phyloP scores from a whole-genome alignment of 2,888 invertebrate genomes.

The Mythimna pallens region DNA sequence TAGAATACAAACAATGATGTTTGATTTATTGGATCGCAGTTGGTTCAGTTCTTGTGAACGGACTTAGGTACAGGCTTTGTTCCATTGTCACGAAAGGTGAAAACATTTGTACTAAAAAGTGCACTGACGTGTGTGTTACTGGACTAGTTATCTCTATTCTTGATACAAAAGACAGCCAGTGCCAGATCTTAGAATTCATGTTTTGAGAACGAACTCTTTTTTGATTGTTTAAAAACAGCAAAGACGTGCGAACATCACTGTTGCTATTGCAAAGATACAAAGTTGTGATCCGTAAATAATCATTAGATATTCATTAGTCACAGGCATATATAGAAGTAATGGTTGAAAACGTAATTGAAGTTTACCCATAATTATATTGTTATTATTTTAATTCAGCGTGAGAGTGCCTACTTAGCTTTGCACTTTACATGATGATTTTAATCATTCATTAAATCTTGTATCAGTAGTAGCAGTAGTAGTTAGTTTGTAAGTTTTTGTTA shows the following conservation, averaged over 20 bases:
- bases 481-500: no score
- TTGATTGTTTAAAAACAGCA: not conserved
- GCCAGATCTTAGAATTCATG: conserved; percentile 3
- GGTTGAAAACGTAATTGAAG: not conserved
- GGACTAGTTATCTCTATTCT: conserved; percentile 17
- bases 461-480: no score
- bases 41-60: conserved; percentile 72
- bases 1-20: conserved; percentile 81
- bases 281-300: not conserved
- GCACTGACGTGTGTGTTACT: conserved; percentile 21
- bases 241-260: no score
- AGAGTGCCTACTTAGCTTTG: not conserved
- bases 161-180: conserved; percentile 1
- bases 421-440: not conserved
- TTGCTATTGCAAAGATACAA: conserved; percentile 1
- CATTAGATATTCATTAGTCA: not conserved
- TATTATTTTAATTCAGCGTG: not conserved
- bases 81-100: conserved; percentile 82
- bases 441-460: not conserved
- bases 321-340: not conserved
- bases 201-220: not conserved
- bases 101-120: conserved; percentile 53
- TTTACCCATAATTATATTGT: not conserved
- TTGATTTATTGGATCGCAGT: conserved; percentile 72
- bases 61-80: conserved; percentile 76